Evolutionary conservation across 2,113 vertebrate species (phyloP), one percentile per base, ranked within the genome.

Genomic region (Dryoscopus gambensis): DNA sequence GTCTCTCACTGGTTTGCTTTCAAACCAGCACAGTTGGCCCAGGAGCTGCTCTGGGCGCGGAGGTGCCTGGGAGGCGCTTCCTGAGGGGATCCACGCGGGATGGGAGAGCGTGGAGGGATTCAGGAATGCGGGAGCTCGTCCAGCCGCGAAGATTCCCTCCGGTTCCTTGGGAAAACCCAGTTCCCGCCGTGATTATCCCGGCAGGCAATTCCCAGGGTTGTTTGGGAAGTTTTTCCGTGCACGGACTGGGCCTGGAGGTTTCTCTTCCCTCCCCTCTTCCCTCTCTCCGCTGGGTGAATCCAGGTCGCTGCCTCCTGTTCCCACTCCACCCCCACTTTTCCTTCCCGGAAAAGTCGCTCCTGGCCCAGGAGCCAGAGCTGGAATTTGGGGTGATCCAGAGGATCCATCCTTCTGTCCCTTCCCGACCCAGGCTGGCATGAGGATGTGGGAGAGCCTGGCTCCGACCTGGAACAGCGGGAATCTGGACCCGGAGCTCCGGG

Each of bases 161-260:
- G 1, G 15, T 30, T 52, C 50, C 5, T 19, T 2, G 39, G 63
- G 11, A 39, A 37, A 87, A 6, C 5, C 0, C 3, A 0, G 0
- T 27, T 60, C 7, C 33, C 0, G 0, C 47, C 20, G 1, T 10
- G 13, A 25, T 18, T 56, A 17, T 31, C 28, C 3, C 33, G 9
- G 57, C 44, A 16, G 57, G 49, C 17, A 3, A 10, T 17, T 53
- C 28, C 10, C 30, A 7, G 23, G 1, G 27, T 11, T 71, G 11
- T 76, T 33, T 39, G 50, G 57, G 86, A 81, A 47, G 68, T 4
- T 92, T 60, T 71, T 64, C 40, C 42, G 5, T 1, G 31, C 30
- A 15, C 11, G 6, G 19, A 1, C 14, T 35, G 78, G 75, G 40
- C 21, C 30, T 13, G 62, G n/a, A 75, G 11, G 0, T 53, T 35